phyloP scores from a whole-genome alignment of 2,888 invertebrate species.

The Subacronicta megacephala region DNA sequence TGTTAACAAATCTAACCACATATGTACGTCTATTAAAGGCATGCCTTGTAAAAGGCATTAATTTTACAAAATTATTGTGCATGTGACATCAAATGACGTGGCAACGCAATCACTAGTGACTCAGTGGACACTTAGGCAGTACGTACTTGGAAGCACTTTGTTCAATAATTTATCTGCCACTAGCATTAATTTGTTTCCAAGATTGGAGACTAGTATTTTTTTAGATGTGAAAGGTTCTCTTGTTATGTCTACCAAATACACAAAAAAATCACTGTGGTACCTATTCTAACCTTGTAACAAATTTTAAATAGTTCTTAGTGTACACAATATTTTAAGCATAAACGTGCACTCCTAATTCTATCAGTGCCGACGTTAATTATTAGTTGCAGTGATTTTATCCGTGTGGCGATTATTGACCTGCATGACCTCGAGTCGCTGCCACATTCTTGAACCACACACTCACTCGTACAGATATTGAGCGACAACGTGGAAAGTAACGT shows the following conservation, averaged over 20 bases:
- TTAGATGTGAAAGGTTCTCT: constrained; percentile 12
- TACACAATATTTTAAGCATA: neutral
- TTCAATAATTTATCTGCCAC: constrained; percentile 41
- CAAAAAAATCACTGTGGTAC: neutral
- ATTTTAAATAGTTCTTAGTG: neutral
- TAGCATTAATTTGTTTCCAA: constrained; percentile 46
- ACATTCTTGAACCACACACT: constrained; percentile 71
- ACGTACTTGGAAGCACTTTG: constrained; percentile 26
- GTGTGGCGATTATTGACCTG: constrained; percentile 53
- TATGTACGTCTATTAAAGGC: no score
- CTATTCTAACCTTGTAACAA: constrained; percentile 1
- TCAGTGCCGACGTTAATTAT: constrained; percentile 11
- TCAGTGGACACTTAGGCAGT: constrained; percentile 25
- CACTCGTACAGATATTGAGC: constrained; percentile 54
- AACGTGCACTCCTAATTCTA: constrained; percentile 1
- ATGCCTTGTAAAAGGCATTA: constrained; percentile 6
- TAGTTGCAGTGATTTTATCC: constrained; percentile 55
- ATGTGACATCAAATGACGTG: constrained; percentile 17
- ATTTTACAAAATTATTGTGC: constrained; percentile 25
- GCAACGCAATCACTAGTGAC: constrained; percentile 41
- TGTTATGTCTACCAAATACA: neutral
- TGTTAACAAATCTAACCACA: no score
- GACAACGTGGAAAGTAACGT: constrained; percentile 54
- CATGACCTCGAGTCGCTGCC: constrained; percentile 61
- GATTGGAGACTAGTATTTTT: constrained; percentile 28